phyloP scores from a whole-genome alignment of 1,140 invertebrate genomes.

The Drosophila littoralis region DNA sequence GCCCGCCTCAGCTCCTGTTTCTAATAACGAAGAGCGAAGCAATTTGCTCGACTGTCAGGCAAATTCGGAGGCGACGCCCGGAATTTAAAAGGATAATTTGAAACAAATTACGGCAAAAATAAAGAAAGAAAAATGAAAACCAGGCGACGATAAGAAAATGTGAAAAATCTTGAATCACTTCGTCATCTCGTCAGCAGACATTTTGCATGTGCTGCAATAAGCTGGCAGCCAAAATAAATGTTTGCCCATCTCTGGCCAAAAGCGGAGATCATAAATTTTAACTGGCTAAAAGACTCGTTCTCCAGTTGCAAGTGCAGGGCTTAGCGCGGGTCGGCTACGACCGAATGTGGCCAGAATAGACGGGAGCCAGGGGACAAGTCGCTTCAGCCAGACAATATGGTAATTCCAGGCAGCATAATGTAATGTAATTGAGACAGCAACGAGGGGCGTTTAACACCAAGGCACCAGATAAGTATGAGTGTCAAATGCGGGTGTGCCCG shows the following conservation, averaged over 20 bases:
- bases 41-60: conserved; percentile 61
- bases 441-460: conserved; percentile 45
- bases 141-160: conserved; percentile 11
- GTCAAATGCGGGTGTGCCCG: too few relatives aligned
- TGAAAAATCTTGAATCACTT: conserved; percentile 26
- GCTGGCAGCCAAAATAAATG: conserved; percentile 20
- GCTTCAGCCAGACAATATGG: conserved; percentile 70
- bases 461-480: conserved; percentile 10
- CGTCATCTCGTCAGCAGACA: conserved; percentile 35
- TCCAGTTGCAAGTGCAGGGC: background rate
- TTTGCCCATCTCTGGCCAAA: background rate
- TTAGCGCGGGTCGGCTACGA: conserved; percentile 13
- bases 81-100: conserved; percentile 79
- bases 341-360: conserved; percentile 11
- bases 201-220: conserved; percentile 38
- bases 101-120: conserved; percentile 68
- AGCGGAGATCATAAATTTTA: conserved; percentile 36
- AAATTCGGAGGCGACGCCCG: conserved; percentile 13
- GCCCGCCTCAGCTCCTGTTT: background rate
- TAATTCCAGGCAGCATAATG: conserved; percentile 69
- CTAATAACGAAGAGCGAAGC: conserved; percentile 58
- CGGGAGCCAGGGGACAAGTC: conserved; percentile 11
- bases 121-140: conserved; percentile 26
- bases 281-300: background rate
- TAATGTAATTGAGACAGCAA: conserved; percentile 69